Conservation (phyloP, 2,888 invertebrate genomes). For the Myopa tessellatipennis region DNA sequence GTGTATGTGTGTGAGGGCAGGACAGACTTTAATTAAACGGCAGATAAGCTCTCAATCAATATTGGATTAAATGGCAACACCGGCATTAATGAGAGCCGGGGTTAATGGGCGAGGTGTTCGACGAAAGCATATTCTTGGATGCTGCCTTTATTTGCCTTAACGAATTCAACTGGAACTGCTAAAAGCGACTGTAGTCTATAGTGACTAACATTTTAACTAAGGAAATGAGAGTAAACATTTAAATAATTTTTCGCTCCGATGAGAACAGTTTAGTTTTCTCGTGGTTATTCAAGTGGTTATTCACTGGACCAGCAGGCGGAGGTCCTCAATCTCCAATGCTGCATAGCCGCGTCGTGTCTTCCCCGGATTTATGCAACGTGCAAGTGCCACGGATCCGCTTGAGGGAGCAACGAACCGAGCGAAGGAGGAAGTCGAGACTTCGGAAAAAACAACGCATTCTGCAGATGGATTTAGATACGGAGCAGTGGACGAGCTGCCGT, state of each 20-base stretch:
- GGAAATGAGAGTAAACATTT: too few relatives aligned
- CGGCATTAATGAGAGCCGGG: too few relatives aligned
- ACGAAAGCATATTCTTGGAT: too few relatives aligned
- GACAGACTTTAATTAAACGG: background rate
- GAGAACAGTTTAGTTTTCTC: background rate
- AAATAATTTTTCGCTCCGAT: conserved; percentile 29
- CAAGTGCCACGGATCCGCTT: background rate
- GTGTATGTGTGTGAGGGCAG: background rate
- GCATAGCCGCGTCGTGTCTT: background rate
- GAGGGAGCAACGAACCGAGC: background rate
- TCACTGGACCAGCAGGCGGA: background rate
- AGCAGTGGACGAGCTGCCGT: background rate
- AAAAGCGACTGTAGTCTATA: too few relatives aligned
- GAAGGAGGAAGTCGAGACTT: background rate
- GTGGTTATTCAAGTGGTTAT: conserved; percentile 29
- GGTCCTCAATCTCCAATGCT: background rate
- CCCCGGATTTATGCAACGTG: conserved; percentile 14
- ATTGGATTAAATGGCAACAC: background rate
- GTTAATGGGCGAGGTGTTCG: too few relatives aligned
- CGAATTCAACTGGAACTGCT: too few relatives aligned
- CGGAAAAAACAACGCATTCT: background rate
- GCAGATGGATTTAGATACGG: background rate
- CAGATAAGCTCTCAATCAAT: conserved; percentile 1
- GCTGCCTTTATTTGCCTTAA: too few relatives aligned
- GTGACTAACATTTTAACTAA: too few relatives aligned